Conservation (phyloP, 92 coral and sea anemone genomes). For the Epizoanthus illoricatus region DNA sequence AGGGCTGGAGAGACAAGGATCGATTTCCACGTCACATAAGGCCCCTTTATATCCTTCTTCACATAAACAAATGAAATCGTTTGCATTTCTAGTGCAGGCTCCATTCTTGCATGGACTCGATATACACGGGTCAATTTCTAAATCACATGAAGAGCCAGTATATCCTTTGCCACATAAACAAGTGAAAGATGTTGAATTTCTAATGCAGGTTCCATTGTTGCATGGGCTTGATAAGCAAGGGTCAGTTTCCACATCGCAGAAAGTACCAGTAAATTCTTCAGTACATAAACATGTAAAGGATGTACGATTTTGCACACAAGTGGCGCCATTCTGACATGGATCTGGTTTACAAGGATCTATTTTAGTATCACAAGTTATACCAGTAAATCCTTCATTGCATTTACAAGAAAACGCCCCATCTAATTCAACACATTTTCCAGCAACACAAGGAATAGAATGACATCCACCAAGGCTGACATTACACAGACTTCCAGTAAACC, state of each 20-base stretch:
- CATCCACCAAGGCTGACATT: slow-evolving; percentile 57
- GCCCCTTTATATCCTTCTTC: slow-evolving; percentile 57
- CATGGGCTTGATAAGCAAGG: slow-evolving; percentile 81
- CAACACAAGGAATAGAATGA: slow-evolving; percentile 57
- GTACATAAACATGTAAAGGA: slow-evolving; percentile 64
- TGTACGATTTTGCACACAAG: slow-evolving; percentile 46
- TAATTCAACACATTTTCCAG: slow-evolving; percentile 65
- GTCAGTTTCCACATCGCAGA: slow-evolving; percentile 66
- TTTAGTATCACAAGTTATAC: slow-evolving; percentile 57
- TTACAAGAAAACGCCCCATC: slow-evolving; percentile 59
- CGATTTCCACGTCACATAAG: slow-evolving; percentile 49
- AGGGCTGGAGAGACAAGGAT: slow-evolving; percentile 58
- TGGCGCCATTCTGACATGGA: slow-evolving; percentile 69
- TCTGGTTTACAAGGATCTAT: slow-evolving; percentile 57
- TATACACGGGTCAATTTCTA: slow-evolving; percentile 53
- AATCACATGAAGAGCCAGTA: slow-evolving; percentile 63
- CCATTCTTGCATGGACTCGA: slow-evolving; percentile 80
- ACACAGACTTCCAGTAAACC: slow-evolving; percentile 60
- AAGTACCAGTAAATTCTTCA: slow-evolving; percentile 64
- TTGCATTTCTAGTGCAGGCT: slow-evolving; percentile 42
- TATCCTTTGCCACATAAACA: slow-evolving; percentile 71
- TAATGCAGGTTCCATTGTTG: slow-evolving; percentile 64
- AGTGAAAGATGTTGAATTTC: slow-evolving; percentile 51
- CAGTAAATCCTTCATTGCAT: slow-evolving; percentile 74
- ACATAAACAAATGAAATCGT: slow-evolving; percentile 62